Base-by-base conservation (phyloP, 2,888 invertebrate genomes). In the Caenorhabditis drosophilae region DNA sequence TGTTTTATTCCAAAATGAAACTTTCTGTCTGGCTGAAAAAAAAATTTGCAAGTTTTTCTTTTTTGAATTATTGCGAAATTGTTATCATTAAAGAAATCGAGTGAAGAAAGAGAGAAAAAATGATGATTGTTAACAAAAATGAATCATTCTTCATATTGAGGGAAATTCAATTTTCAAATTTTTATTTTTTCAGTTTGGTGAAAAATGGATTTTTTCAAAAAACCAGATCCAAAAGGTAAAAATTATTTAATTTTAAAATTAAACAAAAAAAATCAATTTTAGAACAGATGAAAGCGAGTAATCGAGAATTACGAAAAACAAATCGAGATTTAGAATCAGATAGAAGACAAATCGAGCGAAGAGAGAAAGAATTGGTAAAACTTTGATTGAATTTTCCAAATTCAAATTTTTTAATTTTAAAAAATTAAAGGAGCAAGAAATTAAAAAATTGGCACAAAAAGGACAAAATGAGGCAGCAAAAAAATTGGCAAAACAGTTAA, bases 401-500 rank as follows among this genome's bases (percentile, higher is more conserved):
- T 46, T 63, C 25, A 1, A 6, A 22, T 11, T n/a, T 12, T 22
- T 15, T 40, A 23, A 62, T 44, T 45, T 81, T 57, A 42, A 20
- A 18, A n/a, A 47, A n/a, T 85, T 86, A 22, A 82, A 91, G 89
- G 91, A 92, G 86, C 85, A 89, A 84, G 93, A 94, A 84, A 94
- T 94, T 48, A 92, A 91, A 83, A 92, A 91, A 80, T 88, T 90
- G 85, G 93, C 93, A 0, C 90, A 91, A 80, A 89, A 90, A 81
- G 93, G 93, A 9, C 90, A 94, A 82, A 90, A 89, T 80, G 91
- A 92, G 81, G 85, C 84, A 79, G 73, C 82, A 77, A 47, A 81
- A 11, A 87, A 92, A 69, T 86, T 94, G 73, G 94, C 94, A 0
- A 93, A 93, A 84, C 93, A 94, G 84, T 85, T 95, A 50, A 89